Conservation (phyloP, 2,113 vertebrate species). For the Crocuta crocuta region DNA sequence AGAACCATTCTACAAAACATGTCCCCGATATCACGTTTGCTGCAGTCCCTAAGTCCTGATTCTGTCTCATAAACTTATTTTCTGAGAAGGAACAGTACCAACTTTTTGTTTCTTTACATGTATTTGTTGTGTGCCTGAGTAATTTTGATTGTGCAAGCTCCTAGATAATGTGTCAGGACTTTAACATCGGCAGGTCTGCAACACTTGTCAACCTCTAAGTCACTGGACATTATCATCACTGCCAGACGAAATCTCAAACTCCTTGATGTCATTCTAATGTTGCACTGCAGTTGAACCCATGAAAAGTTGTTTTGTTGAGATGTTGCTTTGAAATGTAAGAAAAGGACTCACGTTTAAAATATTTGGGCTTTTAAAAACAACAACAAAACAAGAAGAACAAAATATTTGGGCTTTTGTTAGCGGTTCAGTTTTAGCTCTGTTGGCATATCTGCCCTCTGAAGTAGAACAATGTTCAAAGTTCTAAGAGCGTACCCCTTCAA, state of each 20-base stretch:
- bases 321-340: not conserved
- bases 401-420: not conserved
- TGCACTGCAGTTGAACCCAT: not conserved
- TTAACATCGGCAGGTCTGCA: not conserved
- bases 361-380: not conserved
- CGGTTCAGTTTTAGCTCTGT: not conserved
- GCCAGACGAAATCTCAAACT: not conserved
- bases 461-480: not conserved
- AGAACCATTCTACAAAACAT: not conserved
- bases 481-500: not conserved
- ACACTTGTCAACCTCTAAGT: not conserved
- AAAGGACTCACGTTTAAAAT: not conserved
- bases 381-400: not conserved
- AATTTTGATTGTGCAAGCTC: not conserved
- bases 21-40: not conserved
- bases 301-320: not conserved
- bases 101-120: not conserved
- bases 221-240: not conserved
- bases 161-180: not conserved
- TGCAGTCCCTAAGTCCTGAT: not conserved
- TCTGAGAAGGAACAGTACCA: not conserved
- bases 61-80: not conserved
- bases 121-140: not conserved
- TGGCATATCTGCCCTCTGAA: not conserved
- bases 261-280: not conserved